Evolutionary conservation across 2,888 invertebrate genomes (phyloP).

Genomic region (Laothoe populi): DNA sequence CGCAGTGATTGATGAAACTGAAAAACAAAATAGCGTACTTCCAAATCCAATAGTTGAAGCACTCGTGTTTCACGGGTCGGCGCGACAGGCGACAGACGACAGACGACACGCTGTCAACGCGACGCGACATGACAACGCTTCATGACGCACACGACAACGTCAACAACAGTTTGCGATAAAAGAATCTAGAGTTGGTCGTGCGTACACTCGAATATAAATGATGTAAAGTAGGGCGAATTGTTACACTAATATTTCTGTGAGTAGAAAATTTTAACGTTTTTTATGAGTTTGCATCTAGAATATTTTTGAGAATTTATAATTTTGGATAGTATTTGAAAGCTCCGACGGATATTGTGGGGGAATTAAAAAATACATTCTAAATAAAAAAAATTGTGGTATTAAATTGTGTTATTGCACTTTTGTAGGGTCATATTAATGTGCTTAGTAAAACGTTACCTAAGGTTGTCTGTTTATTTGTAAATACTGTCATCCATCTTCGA

Average conservation of each 20-base stretch:
- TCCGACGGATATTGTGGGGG: too few relatives aligned
- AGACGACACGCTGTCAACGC: conserved; percentile 29
- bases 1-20: conserved; percentile 11
- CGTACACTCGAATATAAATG: conserved; percentile 30
- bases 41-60: conserved; percentile 13
- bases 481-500: too few relatives aligned
- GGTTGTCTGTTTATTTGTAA: too few relatives aligned
- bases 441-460: too few relatives aligned
- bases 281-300: neutral
- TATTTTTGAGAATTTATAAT: too few relatives aligned
- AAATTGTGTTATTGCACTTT: too few relatives aligned
- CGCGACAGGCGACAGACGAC: conserved; percentile 25
- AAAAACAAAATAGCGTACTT: neutral
- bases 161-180: conserved; percentile 44
- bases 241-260: neutral
- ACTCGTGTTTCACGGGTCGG: conserved; percentile 19
- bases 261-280: neutral
- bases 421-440: too few relatives aligned
- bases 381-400: too few relatives aligned
- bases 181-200: conserved; percentile 37
- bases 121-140: conserved; percentile 38
- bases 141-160: conserved; percentile 37
- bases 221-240: conserved; percentile 34
- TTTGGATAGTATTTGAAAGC: too few relatives aligned
- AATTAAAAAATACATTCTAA: too few relatives aligned